phyloP scores from a whole-genome alignment of 2,797 vertebrate species.

The Amniataba percoides region DNA sequence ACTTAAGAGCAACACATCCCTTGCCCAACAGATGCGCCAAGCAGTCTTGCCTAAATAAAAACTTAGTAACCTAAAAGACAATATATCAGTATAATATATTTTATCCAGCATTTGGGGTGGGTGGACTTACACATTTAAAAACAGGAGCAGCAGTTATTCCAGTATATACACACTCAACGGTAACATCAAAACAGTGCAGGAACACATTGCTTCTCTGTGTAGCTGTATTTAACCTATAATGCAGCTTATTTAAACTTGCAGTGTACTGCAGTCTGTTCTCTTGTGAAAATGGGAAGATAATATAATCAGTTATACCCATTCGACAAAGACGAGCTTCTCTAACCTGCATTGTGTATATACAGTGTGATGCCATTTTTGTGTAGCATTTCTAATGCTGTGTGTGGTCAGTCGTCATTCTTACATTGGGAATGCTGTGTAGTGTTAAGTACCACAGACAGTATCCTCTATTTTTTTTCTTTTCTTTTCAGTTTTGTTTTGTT shows the following conservation, averaged over 20 bases:
- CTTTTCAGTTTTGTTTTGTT: not conserved
- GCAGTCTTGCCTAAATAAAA: constrained; percentile 86
- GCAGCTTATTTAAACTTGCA: constrained; percentile 80
- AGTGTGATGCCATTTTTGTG: constrained; percentile 84
- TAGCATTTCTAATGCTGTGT: constrained; percentile 84
- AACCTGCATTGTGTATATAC: constrained; percentile 85
- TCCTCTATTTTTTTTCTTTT: constrained; percentile 45
- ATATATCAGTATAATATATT: constrained; percentile 84
- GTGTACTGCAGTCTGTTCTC: constrained; percentile 69
- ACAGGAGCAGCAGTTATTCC: constrained; percentile 80
- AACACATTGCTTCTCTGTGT: constrained; percentile 82
- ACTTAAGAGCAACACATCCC: constrained; percentile 86
- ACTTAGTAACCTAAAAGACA: constrained; percentile 88
- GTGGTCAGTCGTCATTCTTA: constrained; percentile 79
- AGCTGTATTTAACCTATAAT: constrained; percentile 79
- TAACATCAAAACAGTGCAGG: constrained; percentile 82
- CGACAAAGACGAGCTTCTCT: constrained; percentile 77
- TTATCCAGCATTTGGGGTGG: constrained; percentile 81
- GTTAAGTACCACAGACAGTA: constrained; percentile 79
- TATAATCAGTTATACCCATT: constrained; percentile 78
- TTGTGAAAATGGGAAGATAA: constrained; percentile 76
- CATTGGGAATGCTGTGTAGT: constrained; percentile 83
- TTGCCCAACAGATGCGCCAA: constrained; percentile 85
- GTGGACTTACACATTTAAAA: constrained; percentile 76
- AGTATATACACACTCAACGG: constrained; percentile 79